Evolutionary conservation across 2,113 vertebrate genomes (phyloP).

Genomic region (Nycticorax nycticorax): DNA sequence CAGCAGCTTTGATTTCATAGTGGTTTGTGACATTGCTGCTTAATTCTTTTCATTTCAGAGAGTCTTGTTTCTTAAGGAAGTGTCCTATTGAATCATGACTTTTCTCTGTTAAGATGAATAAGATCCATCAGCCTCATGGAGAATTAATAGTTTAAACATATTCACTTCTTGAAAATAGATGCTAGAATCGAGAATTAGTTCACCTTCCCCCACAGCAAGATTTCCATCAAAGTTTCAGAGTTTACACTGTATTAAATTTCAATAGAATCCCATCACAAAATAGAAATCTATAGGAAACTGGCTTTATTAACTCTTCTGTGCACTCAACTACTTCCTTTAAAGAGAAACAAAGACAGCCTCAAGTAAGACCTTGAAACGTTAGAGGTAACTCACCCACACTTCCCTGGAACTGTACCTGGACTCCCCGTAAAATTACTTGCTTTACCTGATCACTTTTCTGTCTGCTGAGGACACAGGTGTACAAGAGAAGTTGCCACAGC

Average conservation of each 20-base stretch:
- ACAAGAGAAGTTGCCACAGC: background rate
- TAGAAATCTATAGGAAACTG: background rate
- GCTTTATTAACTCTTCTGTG: background rate
- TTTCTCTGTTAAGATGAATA: background rate
- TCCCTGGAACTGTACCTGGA: background rate
- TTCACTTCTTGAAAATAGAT: background rate
- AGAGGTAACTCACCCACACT: rapidly evolving
- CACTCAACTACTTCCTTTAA: background rate
- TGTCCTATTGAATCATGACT: background rate
- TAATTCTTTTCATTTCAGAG: background rate
- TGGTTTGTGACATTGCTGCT: background rate
- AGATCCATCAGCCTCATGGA: background rate
- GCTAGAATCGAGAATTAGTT: background rate
- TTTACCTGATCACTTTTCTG: background rate
- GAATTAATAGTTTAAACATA: background rate
- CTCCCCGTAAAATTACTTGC: background rate
- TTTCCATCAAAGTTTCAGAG: background rate
- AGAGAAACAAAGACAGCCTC: background rate
- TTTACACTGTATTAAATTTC: background rate
- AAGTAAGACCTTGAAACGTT: background rate
- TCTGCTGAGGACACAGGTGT: background rate
- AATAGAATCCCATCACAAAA: background rate
- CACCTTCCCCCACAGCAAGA: background rate
- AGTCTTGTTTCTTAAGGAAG: background rate
- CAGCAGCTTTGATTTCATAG: background rate